Base-by-base conservation (phyloP, 2,113 vertebrate genomes). In the Lutjanus erythropterus region DNA sequence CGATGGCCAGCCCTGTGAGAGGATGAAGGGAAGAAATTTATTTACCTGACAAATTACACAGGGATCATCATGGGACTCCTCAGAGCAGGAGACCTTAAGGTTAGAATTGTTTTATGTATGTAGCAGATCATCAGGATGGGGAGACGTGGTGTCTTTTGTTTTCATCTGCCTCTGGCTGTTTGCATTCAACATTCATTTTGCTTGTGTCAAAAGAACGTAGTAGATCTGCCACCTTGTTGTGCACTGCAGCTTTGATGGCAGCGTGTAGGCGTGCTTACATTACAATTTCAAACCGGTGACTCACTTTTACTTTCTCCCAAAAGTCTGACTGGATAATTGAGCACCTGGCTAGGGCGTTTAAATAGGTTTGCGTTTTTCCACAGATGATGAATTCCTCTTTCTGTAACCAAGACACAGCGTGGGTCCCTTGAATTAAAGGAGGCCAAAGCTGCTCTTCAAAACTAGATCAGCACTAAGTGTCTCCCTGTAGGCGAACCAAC, bases 1-100 rank as follows among this genome's bases (percentile, higher is more conserved):
- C 98, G 86, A 99, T 96, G 8, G 96, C 96, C 42, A 99, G 94
- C 71, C 98, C 98, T 99, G 87, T 84, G 87, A 89, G 86, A 75
- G 86, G 83, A 92, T 67, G 73, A 88, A 78, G 74, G 5, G 82
- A 47, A 75, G 53, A 90, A 16, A 88, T 90, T 88, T 70, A 93
- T 88, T 89, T 91, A 85, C 65, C 70, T 75, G 86, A 81, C 70
- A 89, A 91, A 89, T 90, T 56, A 85, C 67, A 81, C 44, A 55
- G 49, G 53, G 60, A 87, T 90, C 78, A 75, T 33, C 47, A 65
- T 44, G 27, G 80, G 89, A 78, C 49, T 62, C 67, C 55, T 86
- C 70, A 55, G 31, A 39, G 41, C 74, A 64, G 62, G 23, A 81
- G 53, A 65, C 78, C 42, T 58, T 61, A 6, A 64, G 73, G 84